These are phyloP conservation scores for Climacteris rufus DNA, from an alignment of 2,113 vertebrate species.

Conservation along the genomic window DNA sequence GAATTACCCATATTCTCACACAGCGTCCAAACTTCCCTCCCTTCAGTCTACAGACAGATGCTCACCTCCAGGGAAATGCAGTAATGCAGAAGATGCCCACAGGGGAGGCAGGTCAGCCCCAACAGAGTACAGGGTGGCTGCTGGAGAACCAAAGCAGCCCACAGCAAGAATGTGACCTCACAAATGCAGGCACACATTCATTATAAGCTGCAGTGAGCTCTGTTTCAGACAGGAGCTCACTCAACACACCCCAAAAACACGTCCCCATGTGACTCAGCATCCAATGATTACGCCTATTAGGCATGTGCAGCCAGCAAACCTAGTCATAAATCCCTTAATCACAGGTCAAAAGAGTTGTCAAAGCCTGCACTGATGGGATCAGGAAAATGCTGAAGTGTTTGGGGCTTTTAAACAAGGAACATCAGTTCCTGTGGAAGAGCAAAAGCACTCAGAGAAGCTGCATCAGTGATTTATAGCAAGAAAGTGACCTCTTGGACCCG, in stretches of 20 bases:
- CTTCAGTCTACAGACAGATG: background rate
- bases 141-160: background rate
- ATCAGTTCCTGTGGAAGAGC: background rate
- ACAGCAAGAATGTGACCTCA: background rate
- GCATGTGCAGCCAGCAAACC: background rate
- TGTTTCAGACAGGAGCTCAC: background rate
- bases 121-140: accelerated
- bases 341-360: background rate
- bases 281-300: background rate
- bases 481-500: background rate
- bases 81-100: background rate
- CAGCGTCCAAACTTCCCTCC: accelerated
- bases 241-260: background rate
- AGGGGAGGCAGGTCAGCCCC: background rate
- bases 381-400: background rate
- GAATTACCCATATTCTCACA: background rate
- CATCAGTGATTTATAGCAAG: background rate
- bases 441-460: background rate
- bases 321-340: slow-evolving; percentile 9
- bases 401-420: background rate
- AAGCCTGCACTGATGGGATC: background rate
- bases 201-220: background rate
- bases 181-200: background rate
- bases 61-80: background rate
- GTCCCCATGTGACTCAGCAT: background rate